Base-by-base conservation (phyloP, 2,113 vertebrate species). In the Jaculus jaculus region DNA sequence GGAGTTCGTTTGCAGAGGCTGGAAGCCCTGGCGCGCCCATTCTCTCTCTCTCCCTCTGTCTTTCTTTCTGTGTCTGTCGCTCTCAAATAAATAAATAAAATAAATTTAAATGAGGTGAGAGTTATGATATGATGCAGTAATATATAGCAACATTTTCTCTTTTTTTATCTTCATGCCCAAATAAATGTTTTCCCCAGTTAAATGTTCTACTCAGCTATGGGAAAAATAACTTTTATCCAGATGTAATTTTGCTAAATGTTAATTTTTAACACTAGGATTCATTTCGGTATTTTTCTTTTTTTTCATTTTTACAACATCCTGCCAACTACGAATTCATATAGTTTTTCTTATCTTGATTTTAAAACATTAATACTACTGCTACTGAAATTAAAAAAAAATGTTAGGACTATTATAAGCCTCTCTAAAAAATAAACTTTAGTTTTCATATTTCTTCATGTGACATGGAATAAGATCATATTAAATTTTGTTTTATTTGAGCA, bases 201-300 rank as follows among this genome's bases (percentile, higher is more conserved):
- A 51, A 87, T 85, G 89, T 20, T 68, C 39, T 73, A 78, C 91
- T 91, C 9, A 84, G 30, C 21, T 58, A 83, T n/a, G 80, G 18
- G 60, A 34, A 71, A 86, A 90, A n/a, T 68, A 77, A 86, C 72
- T 89, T 18, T 75, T 89, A 80, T 77, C 26, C 28, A 37, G 17
- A 87, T 75, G 2, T 86, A 72, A 74, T 66, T 83, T 90, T 89
- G 28, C 47, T 89, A 83, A 79, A 80, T 89, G 39, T 87, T 92
- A 87, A 80, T 68, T 92, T 96, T 94, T 87, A 90, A 84, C 18
- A 60, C 12, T 15, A 75, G 81, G 16, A 66, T 80, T 93, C 20
- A 79, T 34, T 80, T 79, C 18, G 61, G 66, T 87, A 77, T 94
- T 81, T 84, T 96, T 84, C 21, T 78, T 34, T 8, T 34, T 8